Evolutionary conservation across 1,140 invertebrate species (phyloP).

Genomic region (Stegodyphus mimosarum): DNA sequence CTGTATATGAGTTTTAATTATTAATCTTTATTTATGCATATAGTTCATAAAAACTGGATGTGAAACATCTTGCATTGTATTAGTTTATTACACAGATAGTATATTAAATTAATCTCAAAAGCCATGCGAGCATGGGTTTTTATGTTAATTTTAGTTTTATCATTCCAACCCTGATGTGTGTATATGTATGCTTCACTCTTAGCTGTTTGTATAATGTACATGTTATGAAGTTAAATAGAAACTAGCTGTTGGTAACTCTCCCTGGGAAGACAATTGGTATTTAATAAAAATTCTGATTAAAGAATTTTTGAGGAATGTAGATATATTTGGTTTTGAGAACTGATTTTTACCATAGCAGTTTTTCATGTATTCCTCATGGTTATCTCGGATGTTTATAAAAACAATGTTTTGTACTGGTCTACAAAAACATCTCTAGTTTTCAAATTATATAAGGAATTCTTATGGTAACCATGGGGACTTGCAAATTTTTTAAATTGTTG

Average conservation of each 20-base stretch:
- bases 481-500: neutral
- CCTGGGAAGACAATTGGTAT: too few relatives aligned
- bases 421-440: neutral
- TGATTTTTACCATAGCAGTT: neutral
- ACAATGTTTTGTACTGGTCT: too few relatives aligned
- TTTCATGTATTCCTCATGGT: too few relatives aligned
- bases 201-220: conserved; percentile 55
- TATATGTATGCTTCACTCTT: conserved; percentile 53
- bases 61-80: conserved; percentile 19
- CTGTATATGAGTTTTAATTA: conserved; percentile 23
- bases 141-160: conserved; percentile 52
- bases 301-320: neutral
- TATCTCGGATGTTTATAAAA: neutral
- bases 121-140: conserved; percentile 18
- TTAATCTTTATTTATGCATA: conserved; percentile 36
- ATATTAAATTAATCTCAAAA: conserved; percentile 27
- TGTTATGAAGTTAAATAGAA: conserved; percentile 26
- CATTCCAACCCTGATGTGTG: conserved; percentile 58
- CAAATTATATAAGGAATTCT: neutral
- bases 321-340: neutral
- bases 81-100: conserved; percentile 31
- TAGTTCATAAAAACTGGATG: conserved; percentile 14
- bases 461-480: neutral
- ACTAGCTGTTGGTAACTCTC: conserved; percentile 11
- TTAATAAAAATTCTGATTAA: too few relatives aligned